Base-by-base conservation (phyloP, 2,888 invertebrate species). In the Caenorhabditis sp. region DNA sequence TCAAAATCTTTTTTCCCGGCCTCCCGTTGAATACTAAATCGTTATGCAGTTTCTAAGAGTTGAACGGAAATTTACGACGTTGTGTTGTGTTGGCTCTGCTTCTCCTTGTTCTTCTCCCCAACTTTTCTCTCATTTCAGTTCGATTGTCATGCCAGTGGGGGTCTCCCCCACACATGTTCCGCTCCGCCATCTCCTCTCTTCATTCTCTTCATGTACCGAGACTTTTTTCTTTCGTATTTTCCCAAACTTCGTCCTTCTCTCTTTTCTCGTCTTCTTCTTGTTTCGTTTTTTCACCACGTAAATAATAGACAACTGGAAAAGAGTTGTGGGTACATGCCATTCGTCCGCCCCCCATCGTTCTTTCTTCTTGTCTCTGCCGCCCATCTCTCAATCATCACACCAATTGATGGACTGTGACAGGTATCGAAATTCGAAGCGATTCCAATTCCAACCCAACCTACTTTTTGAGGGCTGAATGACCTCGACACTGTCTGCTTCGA, bases 21-120 rank as follows among this genome's bases (percentile, higher is more conserved):
- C 16, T 24, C 47, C 44, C 47, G 24, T 16, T 64, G 63, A 64
- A 64, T 64, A 66, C 66, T 49, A 66, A 66, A 68, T 76, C 69
- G 47, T 69, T 61, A 59, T 69, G 66, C 66, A 74, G 56, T 31
- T 56, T 31, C 47, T 47, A 28, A 49, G 31, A 31, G 69, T 76
- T 76, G 68, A 76, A 77, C 63, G 70, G 77, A 77, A 77, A 77
- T 70, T 77, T 61, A 77, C 77, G 77, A 70, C 77, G 54, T 77
- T 54, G 61, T 61, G 69, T 70, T 56, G 63, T 70, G n/a, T 59
- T 54, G 51, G 69, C 63, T 56, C 54, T 70, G 61, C 63, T 70
- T 74, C 61, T 38, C 35, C 69, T 58, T 58, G 56, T 56, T 70
- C 44, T 58, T 28, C 70, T 73, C 19, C 58, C n/a, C 31, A 14